Evolutionary conservation across 1,140 invertebrate genomes (phyloP).

Genomic region (Drosophila carrolli): DNA sequence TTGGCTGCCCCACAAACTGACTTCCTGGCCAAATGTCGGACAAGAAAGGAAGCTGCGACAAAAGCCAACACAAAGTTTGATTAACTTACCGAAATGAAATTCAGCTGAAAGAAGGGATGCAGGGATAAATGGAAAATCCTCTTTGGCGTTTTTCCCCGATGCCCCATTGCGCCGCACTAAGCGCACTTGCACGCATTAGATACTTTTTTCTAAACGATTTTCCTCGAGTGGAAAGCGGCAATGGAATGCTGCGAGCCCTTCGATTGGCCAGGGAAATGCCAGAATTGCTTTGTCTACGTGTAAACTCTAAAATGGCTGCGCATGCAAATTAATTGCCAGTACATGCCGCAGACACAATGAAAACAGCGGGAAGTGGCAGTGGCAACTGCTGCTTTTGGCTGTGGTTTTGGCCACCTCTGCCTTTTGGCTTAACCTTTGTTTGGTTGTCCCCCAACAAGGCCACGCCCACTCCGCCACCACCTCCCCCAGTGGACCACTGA

Average conservation of each 20-base stretch:
- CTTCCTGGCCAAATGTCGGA: slow-evolving; percentile 27
- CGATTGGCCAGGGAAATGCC: slow-evolving; percentile 21
- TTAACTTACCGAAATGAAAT: slow-evolving; percentile 36
- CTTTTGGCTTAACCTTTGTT: slow-evolving; percentile 51
- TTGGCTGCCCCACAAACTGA: slow-evolving; percentile 4
- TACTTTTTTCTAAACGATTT: slow-evolving; percentile 12
- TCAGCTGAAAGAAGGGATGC: neutral
- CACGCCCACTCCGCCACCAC: neutral
- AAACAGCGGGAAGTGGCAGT: slow-evolving; percentile 41
- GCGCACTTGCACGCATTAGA: slow-evolving; percentile 20
- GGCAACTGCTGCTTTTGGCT: slow-evolving; percentile 31
- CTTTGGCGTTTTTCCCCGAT: slow-evolving; percentile 12
- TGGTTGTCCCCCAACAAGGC: slow-evolving; percentile 1
- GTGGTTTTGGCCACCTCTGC: slow-evolving; percentile 23
- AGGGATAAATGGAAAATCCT: slow-evolving; percentile 36
- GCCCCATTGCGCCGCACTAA: slow-evolving; percentile 42
- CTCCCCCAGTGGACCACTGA: slow-evolving; percentile 22
- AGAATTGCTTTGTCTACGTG: slow-evolving; percentile 23
- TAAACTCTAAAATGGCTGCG: slow-evolving; percentile 53
- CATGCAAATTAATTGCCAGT: slow-evolving; percentile 72
- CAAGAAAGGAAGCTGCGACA: slow-evolving; percentile 6
- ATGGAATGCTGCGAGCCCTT: slow-evolving; percentile 5
- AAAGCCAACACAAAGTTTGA: slow-evolving; percentile 35
- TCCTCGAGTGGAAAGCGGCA: slow-evolving; percentile 11
- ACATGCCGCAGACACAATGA: slow-evolving; percentile 10